Evolutionary conservation across 2,888 invertebrate genomes (phyloP), one percentile per base, ranked within the genome.

Genomic region (Drosophila nr. medialis): DNA sequence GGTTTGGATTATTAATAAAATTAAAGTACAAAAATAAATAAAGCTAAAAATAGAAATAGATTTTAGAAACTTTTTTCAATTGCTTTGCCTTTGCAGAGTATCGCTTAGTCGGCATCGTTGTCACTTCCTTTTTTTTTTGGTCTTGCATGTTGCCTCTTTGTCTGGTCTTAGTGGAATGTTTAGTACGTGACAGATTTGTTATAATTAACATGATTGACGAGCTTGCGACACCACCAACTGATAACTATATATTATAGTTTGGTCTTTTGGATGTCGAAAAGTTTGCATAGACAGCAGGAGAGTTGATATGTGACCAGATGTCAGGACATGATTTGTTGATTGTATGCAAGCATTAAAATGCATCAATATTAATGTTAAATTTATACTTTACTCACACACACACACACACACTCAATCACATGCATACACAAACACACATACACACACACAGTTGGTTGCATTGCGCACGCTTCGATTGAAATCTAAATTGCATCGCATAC

Each of bases 171-270:
- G 68, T 71, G 58, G 67, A 73, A 83, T 85, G 83, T 73, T 75
- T 73, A 62, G 70, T 70, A 83, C 83, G 83, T 83, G 83, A 83
- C 83, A 85, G 83, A 83, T 83, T 83, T 83, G 83, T 77, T 80
- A 83, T 83, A 83, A 83, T 83, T 83, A 83, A 86, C 77, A 77
- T 83, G 83, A 83, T 85, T 83, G 83, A 83, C 86, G 83, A 83
- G 86, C 75, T 83, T 72, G 66, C 70, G 70, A 71, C 71, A 62
- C 71, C 72, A 71, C 53, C 62, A 54, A 56, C 71, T 54, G 71
- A 71, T 56, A 71, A 62, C 62, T 71, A 71, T 71, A 55, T 63
- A 53, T 58, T 60, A 59, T 49, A 53, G 59, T 69, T 67, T 56
- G 42, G 36, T 32, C 55, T 45, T n/a, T 18, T 36, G 24, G 18